Base-by-base conservation (phyloP, 2,888 invertebrate genomes). In the Erpobdella octoculata region DNA sequence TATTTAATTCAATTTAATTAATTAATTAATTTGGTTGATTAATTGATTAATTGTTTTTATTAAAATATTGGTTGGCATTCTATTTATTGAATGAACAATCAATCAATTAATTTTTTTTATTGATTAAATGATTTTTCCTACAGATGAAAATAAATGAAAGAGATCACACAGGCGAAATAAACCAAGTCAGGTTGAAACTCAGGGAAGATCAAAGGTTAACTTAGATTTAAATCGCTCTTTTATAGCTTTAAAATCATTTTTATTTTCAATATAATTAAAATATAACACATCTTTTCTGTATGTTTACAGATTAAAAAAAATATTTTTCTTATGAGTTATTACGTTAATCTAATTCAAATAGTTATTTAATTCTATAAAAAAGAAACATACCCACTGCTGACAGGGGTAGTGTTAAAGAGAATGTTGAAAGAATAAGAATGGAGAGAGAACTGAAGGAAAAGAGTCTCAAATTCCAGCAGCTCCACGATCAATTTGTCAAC, bases 401-500 rank as follows among this genome's bases (percentile, higher is more conserved):
- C 53, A 81, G 81, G 66, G 75, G 76, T 0, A 79, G 76, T 73
- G 79, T 84, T 6, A 82, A 84, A 76, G 84, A 84, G 74, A 84
- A 84, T 72, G 81, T 84, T 71, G 83, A 83, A 75, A 76, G 83
- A 76, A 84, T 84, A 67, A 80, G 81, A 59, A 77, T 84, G 67
- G 82, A 84, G 76, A 73, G 83, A 64, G 83, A 84, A 71, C 77
- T 84, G 28, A 83, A 83, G 74, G 83, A 83, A 71, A 84, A 83
- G 74, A 79, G 80, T 33, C 80, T 81, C 12, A 79, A 81, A 73
- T 75, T 81, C 37, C 75, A 79, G 9, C 78, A 78, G 69, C 73
- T 84, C 31, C 81, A 83, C 72, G 79, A 80, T 31, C 81, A 82
- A 76, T 83, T 80, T 76, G 74, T 77, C 53, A 78, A 79, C 59